phyloP scores from a whole-genome alignment of 2,888 invertebrate species.

The Diaprepes abbreviatus region DNA sequence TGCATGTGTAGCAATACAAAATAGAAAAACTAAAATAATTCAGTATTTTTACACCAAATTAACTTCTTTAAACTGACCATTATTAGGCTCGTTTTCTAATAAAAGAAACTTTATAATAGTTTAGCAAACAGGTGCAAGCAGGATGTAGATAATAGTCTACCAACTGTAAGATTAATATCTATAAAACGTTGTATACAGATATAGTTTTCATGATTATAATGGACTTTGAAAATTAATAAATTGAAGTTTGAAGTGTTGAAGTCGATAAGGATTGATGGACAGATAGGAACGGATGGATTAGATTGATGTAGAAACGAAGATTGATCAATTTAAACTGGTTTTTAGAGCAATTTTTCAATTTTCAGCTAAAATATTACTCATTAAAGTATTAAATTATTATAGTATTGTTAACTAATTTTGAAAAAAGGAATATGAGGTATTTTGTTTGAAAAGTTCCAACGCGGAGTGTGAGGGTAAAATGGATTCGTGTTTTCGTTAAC shows the following conservation, averaged over 20 bases:
- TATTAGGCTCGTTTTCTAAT: constrained; percentile 20
- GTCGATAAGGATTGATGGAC: constrained; percentile 14
- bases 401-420: too few relatives aligned
- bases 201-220: constrained; percentile 17
- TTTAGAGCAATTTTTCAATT: too few relatives aligned
- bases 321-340: not conserved
- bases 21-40: too few relatives aligned
- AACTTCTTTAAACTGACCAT: not conserved
- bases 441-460: too few relatives aligned
- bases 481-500: too few relatives aligned
- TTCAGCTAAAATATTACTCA: too few relatives aligned
- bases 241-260: constrained; percentile 16
- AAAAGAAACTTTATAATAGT: constrained; percentile 25
- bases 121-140: constrained; percentile 32
- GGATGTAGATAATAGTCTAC: constrained; percentile 28
- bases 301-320: not conserved
- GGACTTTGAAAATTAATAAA: constrained; percentile 23
- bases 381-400: too few relatives aligned
- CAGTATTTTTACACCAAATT: constrained; percentile 8
- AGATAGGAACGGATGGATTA: not conserved
- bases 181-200: constrained; percentile 19
- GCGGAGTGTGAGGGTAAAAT: too few relatives aligned
- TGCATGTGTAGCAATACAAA: too few relatives aligned
- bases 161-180: constrained; percentile 27
- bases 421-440: too few relatives aligned